Percentiles rank a stretch among this genome's conserved stretches.
These are phyloP conservation scores for Ctenoplectra terminalis DNA, from an alignment of 1,140 invertebrate species.

Conservation along the genomic window DNA sequence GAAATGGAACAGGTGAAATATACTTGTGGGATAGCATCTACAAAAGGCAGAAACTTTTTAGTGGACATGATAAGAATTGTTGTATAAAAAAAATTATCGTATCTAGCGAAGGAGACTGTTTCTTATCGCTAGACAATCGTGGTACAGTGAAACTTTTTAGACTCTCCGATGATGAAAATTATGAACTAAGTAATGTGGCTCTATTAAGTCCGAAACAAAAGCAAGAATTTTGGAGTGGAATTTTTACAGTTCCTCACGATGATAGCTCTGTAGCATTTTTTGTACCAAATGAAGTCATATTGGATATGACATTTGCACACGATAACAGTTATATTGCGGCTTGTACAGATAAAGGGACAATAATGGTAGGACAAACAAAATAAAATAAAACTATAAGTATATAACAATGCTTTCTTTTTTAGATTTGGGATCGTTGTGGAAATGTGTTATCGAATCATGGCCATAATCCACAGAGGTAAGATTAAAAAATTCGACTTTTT, in stretches of 20 bases:
- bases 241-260: conserved; percentile 70
- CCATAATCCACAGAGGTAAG: conserved; percentile 42
- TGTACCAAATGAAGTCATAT: conserved; percentile 68
- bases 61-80: conserved; percentile 64
- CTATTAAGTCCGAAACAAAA: conserved; percentile 74
- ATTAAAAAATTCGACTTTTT: not conserved
- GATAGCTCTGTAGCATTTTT: conserved; percentile 72
- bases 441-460: conserved; percentile 14
- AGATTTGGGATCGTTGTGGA: conserved; percentile 75
- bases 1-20: conserved; percentile 70
- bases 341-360: conserved; percentile 71
- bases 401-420: conserved; percentile 43
- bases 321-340: conserved; percentile 72
- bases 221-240: conserved; percentile 72
- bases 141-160: conserved; percentile 77
- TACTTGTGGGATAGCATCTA: conserved; percentile 73
- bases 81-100: conserved; percentile 76
- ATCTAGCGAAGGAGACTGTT: conserved; percentile 68
- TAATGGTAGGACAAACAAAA: conserved; percentile 64
- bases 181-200: conserved; percentile 19
- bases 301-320: conserved; percentile 74
- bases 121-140: conserved; percentile 74
- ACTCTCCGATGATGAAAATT: conserved; percentile 66
- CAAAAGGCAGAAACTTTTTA: conserved; percentile 69
- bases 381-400: conserved; percentile 5